phyloP scores from a whole-genome alignment of 2,797 vertebrate species.

The Cynodonichthys magdalenae region DNA sequence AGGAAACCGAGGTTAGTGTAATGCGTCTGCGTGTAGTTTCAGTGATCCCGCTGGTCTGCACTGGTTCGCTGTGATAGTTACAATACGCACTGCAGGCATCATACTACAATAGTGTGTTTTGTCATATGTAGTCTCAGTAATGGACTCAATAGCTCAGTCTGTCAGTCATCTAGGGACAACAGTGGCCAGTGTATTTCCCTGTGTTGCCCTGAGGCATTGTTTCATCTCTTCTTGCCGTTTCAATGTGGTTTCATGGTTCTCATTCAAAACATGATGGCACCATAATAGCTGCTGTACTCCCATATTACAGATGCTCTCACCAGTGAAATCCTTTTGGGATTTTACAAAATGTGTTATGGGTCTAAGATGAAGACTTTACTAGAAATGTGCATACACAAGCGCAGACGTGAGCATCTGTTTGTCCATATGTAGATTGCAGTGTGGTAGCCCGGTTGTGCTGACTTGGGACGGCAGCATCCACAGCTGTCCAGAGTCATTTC shows the following conservation, averaged over 20 bases:
- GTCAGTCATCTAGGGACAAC: conserved; percentile 50
- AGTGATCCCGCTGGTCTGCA: conserved; percentile 43
- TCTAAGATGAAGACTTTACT: conserved; percentile 30
- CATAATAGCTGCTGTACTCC: conserved; percentile 17
- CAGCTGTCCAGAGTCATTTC: conserved; percentile 69
- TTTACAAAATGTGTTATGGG: conserved; percentile 15
- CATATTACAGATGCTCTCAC: conserved; percentile 13
- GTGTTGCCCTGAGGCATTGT: conserved; percentile 47
- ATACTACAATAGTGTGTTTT: conserved; percentile 52
- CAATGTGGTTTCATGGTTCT: conserved; percentile 29
- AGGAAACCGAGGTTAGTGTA: conserved; percentile 53
- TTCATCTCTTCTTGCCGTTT: conserved; percentile 36
- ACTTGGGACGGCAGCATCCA: conserved; percentile 42
- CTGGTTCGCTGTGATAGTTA: conserved; percentile 41
- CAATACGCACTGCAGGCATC: conserved; percentile 35
- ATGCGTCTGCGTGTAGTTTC: conserved; percentile 53
- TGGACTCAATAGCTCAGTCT: conserved; percentile 48
- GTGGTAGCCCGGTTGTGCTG: conserved; percentile 56
- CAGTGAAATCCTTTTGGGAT: conserved; percentile 26
- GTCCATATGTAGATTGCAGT: conserved; percentile 70
- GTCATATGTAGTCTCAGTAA: conserved; percentile 45
- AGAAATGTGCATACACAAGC: conserved; percentile 59
- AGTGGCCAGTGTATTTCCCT: conserved; percentile 46
- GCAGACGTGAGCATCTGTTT: conserved; percentile 61
- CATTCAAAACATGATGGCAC: conserved; percentile 26